Base-by-base conservation (phyloP, 2,888 invertebrate genomes). In the Eilema griseolum region DNA sequence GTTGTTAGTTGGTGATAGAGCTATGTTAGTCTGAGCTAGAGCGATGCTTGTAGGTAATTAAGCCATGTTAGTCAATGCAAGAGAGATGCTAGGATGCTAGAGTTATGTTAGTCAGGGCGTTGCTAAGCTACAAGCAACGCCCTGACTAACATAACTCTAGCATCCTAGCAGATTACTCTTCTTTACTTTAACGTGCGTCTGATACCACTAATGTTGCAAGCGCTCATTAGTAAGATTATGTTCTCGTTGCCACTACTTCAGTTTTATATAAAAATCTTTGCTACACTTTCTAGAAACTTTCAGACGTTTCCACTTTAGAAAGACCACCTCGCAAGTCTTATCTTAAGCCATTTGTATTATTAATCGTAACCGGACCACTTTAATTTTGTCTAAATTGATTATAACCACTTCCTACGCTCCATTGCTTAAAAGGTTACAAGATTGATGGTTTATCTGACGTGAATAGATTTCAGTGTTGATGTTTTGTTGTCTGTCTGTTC, bases 381-480 rank as follows among this genome's bases (percentile, higher is more conserved):
- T 66, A 79, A 66, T 69, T 70, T 64, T 61, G 61, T 62, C 41
- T 65, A 74, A 62, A 78, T 76, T 78, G 79, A 81, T 79, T 80
- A 74, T 75, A 81, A 81, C 77, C 79, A 82, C 76, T 73, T 72
- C 74, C 79, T 74, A 70, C 73, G 33, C 75, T 73, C 75, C 73
- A 60, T 73, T 67, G 66, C 74, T 76, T 71, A 77, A 82, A 80
- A 80, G 80, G 82, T 75, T 77, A 66, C 70, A 76, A 77, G 79
- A 81, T 81, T 78, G 72, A 85, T 84, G 76, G 79, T 75, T 78
- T 80, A 76, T 76, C 75, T 74, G 75, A 83, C 82, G 75, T 80
- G 84, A 87, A 88, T 88, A 87, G 85, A 83, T 82, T n/a, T 70
- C 57, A n/a, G n/a, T 78, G 77, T 78, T 71, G 80, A 82, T 79